A percentile compares a stretch with the other conserved stretches of the same genome.
Evolutionary conservation across 2,113 vertebrate genomes (phyloP).

Genomic region (Melanerpes formicivorus): DNA sequence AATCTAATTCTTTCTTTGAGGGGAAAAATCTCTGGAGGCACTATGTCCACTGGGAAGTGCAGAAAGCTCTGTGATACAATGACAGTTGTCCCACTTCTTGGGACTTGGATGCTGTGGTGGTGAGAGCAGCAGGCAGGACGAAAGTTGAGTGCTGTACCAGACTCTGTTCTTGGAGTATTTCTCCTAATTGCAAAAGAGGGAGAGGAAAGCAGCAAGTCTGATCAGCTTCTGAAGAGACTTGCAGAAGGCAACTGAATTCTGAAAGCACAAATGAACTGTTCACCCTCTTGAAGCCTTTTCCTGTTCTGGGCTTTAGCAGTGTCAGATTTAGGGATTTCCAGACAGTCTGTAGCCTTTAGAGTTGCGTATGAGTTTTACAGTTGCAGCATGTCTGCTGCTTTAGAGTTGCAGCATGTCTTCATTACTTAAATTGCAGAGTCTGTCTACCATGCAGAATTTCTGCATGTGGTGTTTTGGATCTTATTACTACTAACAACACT

Average conservation of each 20-base stretch:
- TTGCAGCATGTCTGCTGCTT: no score
- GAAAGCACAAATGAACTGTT: not conserved
- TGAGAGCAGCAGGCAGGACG: not conserved
- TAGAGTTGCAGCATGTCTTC: not conserved
- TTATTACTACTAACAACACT: not conserved
- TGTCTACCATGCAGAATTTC: not conserved
- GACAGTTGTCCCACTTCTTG: constrained; percentile 12
- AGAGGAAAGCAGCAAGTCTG: not conserved
- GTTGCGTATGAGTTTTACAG: not conserved
- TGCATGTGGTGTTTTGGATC: not conserved
- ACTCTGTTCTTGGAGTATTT: not conserved
- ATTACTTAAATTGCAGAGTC: not conserved
- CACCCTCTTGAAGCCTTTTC: not conserved
- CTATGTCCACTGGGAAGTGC: not conserved
- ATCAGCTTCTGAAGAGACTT: not conserved
- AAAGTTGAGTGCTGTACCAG: not conserved
- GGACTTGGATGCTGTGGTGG: not conserved
- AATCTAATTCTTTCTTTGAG: constrained; percentile 8
- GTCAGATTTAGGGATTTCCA: not conserved
- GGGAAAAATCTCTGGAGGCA: not conserved
- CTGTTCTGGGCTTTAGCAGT: not conserved
- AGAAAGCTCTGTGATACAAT: not conserved
- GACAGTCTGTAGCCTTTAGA: not conserved
- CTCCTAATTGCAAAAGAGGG: not conserved
- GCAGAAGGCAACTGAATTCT: not conserved